Conservation (phyloP, 2,888 invertebrate genomes). For the Calliopum simillimum region DNA sequence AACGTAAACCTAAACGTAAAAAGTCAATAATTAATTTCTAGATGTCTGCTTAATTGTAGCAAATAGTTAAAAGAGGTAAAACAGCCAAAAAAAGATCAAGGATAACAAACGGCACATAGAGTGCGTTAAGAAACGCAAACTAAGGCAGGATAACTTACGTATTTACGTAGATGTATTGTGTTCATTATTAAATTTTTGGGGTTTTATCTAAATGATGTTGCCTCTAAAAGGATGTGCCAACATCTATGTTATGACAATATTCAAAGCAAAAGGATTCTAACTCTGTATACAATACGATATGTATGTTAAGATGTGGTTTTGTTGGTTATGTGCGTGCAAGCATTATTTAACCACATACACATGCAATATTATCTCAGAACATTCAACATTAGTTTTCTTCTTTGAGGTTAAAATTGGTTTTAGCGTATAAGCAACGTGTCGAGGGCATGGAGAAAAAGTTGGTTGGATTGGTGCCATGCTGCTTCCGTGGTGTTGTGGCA, state of each 20-base stretch:
- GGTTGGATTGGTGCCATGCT: background rate
- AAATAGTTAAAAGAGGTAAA: background rate
- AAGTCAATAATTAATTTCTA: conserved; percentile 38
- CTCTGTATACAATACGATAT: too few relatives aligned
- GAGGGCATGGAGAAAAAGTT: background rate
- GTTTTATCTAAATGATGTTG: conserved; percentile 42
- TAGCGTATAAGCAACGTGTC: conserved; percentile 25
- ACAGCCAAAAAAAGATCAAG: background rate
- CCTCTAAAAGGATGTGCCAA: conserved; percentile 35
- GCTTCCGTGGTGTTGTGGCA: background rate
- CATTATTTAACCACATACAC: conserved; percentile 56
- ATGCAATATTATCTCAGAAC: conserved; percentile 54
- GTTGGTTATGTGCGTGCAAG: conserved; percentile 23
- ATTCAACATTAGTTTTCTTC: conserved; percentile 52
- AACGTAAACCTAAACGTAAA: background rate
- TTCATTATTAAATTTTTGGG: conserved; percentile 58
- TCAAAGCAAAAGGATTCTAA: conserved; percentile 16
- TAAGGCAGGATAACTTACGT: conserved; percentile 55
- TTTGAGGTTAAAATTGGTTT: conserved; percentile 49
- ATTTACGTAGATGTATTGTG: conserved; percentile 53
- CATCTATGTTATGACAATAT: background rate
- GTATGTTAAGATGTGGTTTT: conserved; percentile 11
- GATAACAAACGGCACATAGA: conserved; percentile 29
- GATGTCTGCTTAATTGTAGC: conserved; percentile 23
- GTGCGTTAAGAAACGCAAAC: conserved; percentile 22